Base-by-base conservation (phyloP, 2,888 invertebrate species). In the Cyrtodaria siliqua region DNA sequence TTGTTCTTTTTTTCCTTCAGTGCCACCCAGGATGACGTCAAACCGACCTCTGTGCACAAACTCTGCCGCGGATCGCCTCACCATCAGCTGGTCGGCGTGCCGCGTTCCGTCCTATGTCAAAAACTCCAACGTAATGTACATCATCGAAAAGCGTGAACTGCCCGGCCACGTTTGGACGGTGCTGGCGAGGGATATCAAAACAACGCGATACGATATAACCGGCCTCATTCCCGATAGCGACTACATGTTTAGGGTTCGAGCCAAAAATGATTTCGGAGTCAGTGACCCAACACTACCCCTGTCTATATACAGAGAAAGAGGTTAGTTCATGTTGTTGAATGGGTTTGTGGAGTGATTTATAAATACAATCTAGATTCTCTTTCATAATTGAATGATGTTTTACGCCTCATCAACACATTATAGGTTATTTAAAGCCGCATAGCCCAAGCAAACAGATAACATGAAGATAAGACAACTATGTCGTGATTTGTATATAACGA, bases 191-290 rank as follows among this genome's bases (percentile, higher is more conserved):
- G 79, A 84, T 26, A 52, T 84, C 9, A 55, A 53, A 14, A 72
- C 70, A 33, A 82, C 70, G 12, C 70, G 66, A 42, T 82, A 68
- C 62, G 77, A 83, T 53, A 64, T 86, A 20, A 72, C 44, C 1
- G 76, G 82, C 26, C 86, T 99, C 77, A 96, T 97, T 90, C 97
- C 99, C 0, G 97, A 97, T 94, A 95, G 97, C 82, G 98, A 99
- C 93, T 99, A 99, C 94, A 96, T 97, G 93, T 98, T 99, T 94
- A 95, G 99, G 76, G 96, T 99, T 33, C 95, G 98, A 29, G 99
- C 99, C 2, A 98, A 98, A 92, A 99, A 99, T 94, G 97, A 97
- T 92, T 97, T 96, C 92, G 99, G 99, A 52, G 95, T 98, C 80
- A 98, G 98, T 93, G 99, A 99, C 91, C 99, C 99, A 0, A 98